phyloP scores from a whole-genome alignment of 1,140 invertebrate species.

The Venustaconcha ellipsiformis region DNA sequence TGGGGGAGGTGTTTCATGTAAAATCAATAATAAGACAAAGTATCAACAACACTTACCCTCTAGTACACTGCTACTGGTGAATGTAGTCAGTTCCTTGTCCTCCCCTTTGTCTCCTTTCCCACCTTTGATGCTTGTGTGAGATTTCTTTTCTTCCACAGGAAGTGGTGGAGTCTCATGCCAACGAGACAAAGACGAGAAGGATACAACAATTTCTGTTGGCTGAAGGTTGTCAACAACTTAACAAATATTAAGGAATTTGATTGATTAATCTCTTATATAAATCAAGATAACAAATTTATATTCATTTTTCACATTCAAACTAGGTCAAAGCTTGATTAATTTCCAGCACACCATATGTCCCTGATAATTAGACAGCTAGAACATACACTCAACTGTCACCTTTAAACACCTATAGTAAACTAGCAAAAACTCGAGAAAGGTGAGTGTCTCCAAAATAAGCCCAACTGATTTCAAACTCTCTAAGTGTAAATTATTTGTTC shows the following conservation, averaged over 20 bases:
- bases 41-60: conserved; percentile 43
- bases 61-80: conserved; percentile 48
- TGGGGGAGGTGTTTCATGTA: neutral
- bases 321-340: no score
- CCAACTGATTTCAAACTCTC: no score
- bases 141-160: conserved; percentile 53
- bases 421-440: no score
- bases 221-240: conserved; percentile 65
- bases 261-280: neutral
- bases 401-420: no score
- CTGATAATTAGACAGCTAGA: no score
- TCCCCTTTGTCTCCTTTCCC: conserved; percentile 47
- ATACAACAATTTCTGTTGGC: conserved; percentile 65
- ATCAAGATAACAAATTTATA: neutral
- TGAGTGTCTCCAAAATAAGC: no score
- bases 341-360: no score
- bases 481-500: no score
- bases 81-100: conserved; percentile 51
- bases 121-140: conserved; percentile 45
- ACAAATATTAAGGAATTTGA: conserved; percentile 38
- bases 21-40: neutral
- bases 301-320: neutral
- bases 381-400: no score
- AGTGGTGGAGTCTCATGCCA: conserved; percentile 61
- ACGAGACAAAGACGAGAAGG: conserved; percentile 60